Percentiles rank a stretch among this genome's conserved stretches.
Conservation (phyloP, 1,140 invertebrate species). For the Drosophila sucinea region DNA sequence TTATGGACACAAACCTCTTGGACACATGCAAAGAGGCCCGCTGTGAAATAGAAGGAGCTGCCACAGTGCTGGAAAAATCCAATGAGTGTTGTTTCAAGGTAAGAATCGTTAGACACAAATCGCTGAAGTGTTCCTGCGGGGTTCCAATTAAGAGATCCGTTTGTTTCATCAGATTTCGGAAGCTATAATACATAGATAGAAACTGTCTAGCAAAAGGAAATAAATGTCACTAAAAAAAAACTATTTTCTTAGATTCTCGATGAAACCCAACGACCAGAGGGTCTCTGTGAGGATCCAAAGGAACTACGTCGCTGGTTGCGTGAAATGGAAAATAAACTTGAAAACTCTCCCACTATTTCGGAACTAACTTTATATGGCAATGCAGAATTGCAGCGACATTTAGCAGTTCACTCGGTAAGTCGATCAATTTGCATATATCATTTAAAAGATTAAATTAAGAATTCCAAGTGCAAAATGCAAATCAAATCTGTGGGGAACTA, state of each 20-base stretch:
- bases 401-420: constrained; percentile 81
- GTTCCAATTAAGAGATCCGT: no score
- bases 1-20: constrained; percentile 96
- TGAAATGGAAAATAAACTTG: constrained; percentile 84
- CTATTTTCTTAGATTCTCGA: constrained; percentile 58
- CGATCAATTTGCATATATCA: neutral
- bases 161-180: no score
- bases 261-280: constrained; percentile 67
- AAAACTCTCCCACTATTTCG: constrained; percentile 69
- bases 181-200: neutral
- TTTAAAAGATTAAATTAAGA: constrained; percentile 1
- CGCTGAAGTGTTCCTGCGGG: no score
- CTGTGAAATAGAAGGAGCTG: constrained; percentile 74
- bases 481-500: neutral
- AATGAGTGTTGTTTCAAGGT: constrained; percentile 60
- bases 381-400: constrained; percentile 73
- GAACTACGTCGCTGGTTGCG: constrained; percentile 84
- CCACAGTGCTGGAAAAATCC: constrained; percentile 44
- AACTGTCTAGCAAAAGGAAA: neutral
- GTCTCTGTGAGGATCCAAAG: constrained; percentile 74
- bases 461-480: neutral
- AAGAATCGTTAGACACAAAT: neutral
- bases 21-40: constrained; percentile 90
- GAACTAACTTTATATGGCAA: constrained; percentile 64
- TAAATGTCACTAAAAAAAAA: neutral